Evolutionary conservation across 2,113 vertebrate species (phyloP).

Genomic region (Acrocephalus kingi): DNA sequence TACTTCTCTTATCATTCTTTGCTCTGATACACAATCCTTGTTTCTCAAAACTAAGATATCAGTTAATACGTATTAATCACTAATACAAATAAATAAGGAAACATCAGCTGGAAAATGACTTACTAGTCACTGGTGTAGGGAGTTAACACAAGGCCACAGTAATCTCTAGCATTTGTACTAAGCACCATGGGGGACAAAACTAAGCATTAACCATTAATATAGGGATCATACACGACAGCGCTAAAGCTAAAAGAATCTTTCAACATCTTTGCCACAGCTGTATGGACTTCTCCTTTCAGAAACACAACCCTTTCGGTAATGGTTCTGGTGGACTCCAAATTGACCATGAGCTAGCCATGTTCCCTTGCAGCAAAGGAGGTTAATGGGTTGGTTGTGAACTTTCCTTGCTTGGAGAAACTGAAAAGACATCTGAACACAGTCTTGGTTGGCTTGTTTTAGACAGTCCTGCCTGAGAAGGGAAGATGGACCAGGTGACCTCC

Average conservation of each 20-base stretch:
- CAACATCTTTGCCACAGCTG: not conserved
- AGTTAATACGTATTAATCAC: not conserved
- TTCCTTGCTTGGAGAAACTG: not conserved
- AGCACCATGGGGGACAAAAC: not conserved
- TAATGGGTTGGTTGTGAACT: not conserved
- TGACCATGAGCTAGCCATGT: not conserved
- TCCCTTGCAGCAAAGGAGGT: not conserved
- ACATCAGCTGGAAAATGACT: not conserved
- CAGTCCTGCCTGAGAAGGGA: not conserved
- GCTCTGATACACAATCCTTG: too few species aligned
- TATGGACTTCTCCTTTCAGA: not conserved
- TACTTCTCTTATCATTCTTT: not conserved
- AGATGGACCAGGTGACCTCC: not conserved
- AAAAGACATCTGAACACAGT: not conserved
- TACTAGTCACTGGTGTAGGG: not conserved
- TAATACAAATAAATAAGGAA: not conserved
- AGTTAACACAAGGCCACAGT: not conserved
- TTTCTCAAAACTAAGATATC: not conserved
- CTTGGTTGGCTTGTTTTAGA: not conserved
- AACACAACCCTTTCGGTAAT: rapidly evolving
- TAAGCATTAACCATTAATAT: not conserved
- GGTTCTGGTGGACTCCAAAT: not conserved
- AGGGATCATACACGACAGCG: not conserved
- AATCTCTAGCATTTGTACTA: not conserved
- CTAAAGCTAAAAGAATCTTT: not conserved